Conservation (phyloP, 2,797 vertebrate species). For the Gephyroberyx darwinii region DNA sequence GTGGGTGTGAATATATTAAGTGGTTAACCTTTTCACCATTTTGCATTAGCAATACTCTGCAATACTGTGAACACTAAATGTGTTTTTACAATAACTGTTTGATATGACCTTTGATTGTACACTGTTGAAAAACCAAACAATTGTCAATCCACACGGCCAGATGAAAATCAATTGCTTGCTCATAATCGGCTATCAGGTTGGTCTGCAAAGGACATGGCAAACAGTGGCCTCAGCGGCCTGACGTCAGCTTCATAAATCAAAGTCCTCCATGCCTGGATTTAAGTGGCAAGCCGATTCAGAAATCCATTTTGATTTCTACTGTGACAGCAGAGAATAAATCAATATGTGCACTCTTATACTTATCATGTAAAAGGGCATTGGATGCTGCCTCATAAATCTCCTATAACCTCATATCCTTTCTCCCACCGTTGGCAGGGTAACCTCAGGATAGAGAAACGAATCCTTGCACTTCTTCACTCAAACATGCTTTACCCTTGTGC, state of each 20-base stretch:
- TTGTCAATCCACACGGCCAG: not conserved
- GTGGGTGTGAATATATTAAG: not conserved
- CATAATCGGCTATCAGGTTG: constrained; percentile 20
- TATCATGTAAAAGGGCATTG: constrained; percentile 42
- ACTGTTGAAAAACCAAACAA: not conserved
- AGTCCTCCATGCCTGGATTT: constrained; percentile 29
- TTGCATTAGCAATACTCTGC: too few species aligned
- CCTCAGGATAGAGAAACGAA: constrained; percentile 34
- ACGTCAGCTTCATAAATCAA: constrained; percentile 47
- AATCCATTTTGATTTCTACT: constrained; percentile 60
- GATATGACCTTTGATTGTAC: not conserved
- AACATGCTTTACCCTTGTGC: constrained; percentile 37
- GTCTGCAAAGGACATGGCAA: constrained; percentile 19
- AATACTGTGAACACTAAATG: not conserved
- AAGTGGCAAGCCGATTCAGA: constrained; percentile 34
- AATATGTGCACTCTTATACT: constrained; percentile 44
- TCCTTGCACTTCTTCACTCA: constrained; percentile 36
- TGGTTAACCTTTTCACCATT: not conserved
- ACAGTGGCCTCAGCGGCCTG: constrained; percentile 1
- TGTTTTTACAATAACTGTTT: not conserved
- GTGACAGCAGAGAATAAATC: constrained; percentile 50
- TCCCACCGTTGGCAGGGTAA: constrained; percentile 13
- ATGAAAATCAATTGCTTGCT: constrained; percentile 14
- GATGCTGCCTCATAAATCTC: constrained; percentile 42
- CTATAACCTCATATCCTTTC: constrained; percentile 36